phyloP scores from a whole-genome alignment of 2,113 vertebrate genomes.

The Protobothrops mucrosquamatus region DNA sequence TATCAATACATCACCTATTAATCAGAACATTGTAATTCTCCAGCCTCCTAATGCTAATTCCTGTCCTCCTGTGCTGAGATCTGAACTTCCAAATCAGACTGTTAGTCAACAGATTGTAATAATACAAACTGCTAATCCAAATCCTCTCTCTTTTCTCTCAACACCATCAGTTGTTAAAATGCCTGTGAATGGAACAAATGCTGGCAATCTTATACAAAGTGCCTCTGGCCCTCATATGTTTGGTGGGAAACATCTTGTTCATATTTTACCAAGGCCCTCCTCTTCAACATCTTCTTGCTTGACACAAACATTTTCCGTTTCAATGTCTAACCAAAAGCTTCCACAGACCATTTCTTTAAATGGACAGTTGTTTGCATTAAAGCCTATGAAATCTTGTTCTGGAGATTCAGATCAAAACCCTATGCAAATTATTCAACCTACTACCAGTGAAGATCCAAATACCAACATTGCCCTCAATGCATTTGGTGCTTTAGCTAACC shows the following conservation, averaged over 20 bases:
- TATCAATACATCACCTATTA: slow-evolving; percentile 77
- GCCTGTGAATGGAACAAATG: slow-evolving; percentile 68
- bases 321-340: slow-evolving; percentile 74
- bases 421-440: slow-evolving; percentile 93
- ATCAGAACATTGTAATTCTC: slow-evolving; percentile 91
- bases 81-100: slow-evolving; percentile 82
- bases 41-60: slow-evolving; percentile 85
- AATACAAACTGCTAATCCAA: slow-evolving; percentile 91
- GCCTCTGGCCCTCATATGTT: slow-evolving; percentile 79
- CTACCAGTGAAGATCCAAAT: slow-evolving; percentile 89
- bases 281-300: slow-evolving; percentile 68
- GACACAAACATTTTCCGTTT: slow-evolving; percentile 68
- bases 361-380: slow-evolving; percentile 93
- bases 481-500: slow-evolving; percentile 92
- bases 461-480: slow-evolving; percentile 93
- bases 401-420: slow-evolving; percentile 81
- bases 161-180: slow-evolving; percentile 76
- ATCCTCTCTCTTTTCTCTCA: slow-evolving; percentile 76
- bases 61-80: slow-evolving; percentile 79
- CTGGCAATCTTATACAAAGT: slow-evolving; percentile 69
- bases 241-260: slow-evolving; percentile 92
- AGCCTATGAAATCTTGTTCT: slow-evolving; percentile 87
- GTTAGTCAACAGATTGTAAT: slow-evolving; percentile 96
- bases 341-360: slow-evolving; percentile 96
- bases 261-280: slow-evolving; percentile 91